Evolutionary conservation across 2,888 invertebrate species (phyloP).

Genomic region (Dryomyza anilis): DNA sequence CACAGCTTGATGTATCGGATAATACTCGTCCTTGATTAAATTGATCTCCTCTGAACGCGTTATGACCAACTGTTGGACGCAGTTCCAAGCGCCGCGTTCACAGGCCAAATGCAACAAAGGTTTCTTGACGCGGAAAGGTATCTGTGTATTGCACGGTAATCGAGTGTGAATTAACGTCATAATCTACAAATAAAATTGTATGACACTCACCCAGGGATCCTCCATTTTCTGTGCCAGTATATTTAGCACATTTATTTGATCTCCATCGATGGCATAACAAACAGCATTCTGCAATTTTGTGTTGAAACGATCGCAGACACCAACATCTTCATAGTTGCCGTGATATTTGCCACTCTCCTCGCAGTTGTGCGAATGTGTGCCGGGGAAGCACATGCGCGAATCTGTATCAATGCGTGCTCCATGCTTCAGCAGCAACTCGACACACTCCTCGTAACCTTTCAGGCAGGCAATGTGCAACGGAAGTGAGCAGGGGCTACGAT

Average conservation of each 20-base stretch:
- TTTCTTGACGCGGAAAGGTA: constrained; percentile 65
- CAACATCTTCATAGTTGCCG: constrained; percentile 63
- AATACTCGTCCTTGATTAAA: constrained; percentile 74
- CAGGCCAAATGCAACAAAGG: constrained; percentile 73
- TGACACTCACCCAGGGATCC: constrained; percentile 68
- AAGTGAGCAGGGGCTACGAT: constrained; percentile 74
- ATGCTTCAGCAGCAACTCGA: constrained; percentile 71
- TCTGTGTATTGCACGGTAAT: constrained; percentile 41
- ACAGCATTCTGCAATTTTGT: constrained; percentile 72
- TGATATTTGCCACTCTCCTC: constrained; percentile 72
- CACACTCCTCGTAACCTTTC: constrained; percentile 73
- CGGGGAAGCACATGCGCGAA: constrained; percentile 77
- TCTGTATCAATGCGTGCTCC: constrained; percentile 75
- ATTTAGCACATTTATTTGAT: constrained; percentile 72
- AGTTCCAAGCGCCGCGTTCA: constrained; percentile 74
- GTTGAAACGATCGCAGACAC: constrained; percentile 52
- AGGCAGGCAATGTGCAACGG: constrained; percentile 77
- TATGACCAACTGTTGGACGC: constrained; percentile 70
- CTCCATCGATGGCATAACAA: constrained; percentile 75
- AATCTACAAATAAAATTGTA: not conserved
- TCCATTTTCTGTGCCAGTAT: constrained; percentile 71
- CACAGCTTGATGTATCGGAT: constrained; percentile 78
- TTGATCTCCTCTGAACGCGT: constrained; percentile 73
- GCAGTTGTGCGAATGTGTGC: constrained; percentile 72
- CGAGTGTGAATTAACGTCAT: not conserved